These are phyloP conservation scores for Globodera ellingtonae DNA, from an alignment of 1,140 invertebrate genomes.

Conservation along the genomic window DNA sequence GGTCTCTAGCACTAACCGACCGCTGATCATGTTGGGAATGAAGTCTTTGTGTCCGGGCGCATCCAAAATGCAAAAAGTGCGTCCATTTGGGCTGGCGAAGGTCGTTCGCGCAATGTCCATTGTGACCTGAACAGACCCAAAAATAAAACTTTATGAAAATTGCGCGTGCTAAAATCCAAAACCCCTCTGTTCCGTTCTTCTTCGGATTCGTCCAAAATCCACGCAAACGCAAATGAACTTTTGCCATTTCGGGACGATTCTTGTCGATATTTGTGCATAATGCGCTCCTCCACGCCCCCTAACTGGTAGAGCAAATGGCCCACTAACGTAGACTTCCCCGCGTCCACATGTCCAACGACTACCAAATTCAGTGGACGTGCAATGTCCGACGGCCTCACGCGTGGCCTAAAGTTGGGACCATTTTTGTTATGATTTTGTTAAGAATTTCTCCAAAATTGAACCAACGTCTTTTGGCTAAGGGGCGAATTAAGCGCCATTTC, in stretches of 20 bases:
- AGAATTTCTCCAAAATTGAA: constrained; percentile 19
- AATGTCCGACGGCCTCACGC: constrained; percentile 33
- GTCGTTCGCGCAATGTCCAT: constrained; percentile 93
- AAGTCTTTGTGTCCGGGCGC: constrained; percentile 95
- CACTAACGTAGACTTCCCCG: constrained; percentile 96
- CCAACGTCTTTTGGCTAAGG: constrained; percentile 26
- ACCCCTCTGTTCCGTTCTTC: constrained; percentile 76
- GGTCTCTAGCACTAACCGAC: constrained; percentile 46
- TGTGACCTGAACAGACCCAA: constrained; percentile 71
- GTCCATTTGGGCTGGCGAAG: constrained; percentile 72
- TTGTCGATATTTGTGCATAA: constrained; percentile 95
- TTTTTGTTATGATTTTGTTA: neutral
- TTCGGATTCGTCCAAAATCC: constrained; percentile 98
- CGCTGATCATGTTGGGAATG: constrained; percentile 97
- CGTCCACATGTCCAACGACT: constrained; percentile 88
- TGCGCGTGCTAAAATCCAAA: neutral
- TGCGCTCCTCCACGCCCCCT: constrained; percentile 84
- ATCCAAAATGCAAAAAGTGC: constrained; percentile 84
- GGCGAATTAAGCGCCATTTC: constrained; percentile 36
- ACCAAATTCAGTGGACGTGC: constrained; percentile 59
- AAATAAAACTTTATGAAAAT: no score
- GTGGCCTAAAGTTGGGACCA: constrained; percentile 33
- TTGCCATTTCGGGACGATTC: constrained; percentile 97
- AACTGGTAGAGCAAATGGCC: constrained; percentile 85
- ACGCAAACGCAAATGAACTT: constrained; percentile 95